phyloP scores from a whole-genome alignment of 2,797 vertebrate species.

The Xenops minutus region DNA sequence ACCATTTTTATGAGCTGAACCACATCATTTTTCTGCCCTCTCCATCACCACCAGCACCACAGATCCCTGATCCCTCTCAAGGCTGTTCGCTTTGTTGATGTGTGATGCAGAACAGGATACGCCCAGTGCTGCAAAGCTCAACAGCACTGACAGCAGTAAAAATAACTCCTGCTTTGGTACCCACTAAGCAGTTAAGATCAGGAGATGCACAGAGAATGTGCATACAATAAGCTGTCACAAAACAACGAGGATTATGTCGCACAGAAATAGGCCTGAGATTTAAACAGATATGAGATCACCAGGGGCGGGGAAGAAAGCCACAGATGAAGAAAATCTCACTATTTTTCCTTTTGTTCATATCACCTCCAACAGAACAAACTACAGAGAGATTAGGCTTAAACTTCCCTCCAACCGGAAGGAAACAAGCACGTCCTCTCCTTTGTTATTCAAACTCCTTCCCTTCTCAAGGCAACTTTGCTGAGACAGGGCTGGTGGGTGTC shows the following conservation, averaged over 20 bases:
- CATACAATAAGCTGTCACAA: not conserved
- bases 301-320: not conserved
- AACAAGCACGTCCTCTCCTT: not conserved
- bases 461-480: not conserved
- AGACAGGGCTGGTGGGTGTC: not conserved
- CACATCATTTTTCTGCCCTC: not conserved
- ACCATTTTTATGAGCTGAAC: not conserved
- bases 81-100: not conserved
- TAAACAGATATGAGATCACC: not conserved
- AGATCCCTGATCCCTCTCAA: not conserved
- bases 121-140: not conserved
- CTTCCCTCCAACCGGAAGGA: not conserved
- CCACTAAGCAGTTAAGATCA: not conserved
- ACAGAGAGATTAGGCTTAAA: not conserved
- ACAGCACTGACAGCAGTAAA: not conserved
- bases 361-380: not conserved
- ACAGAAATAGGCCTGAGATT: not conserved
- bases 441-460: not conserved
- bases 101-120: not conserved
- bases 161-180: not conserved
- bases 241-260: not conserved
- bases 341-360: not conserved
- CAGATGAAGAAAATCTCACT: accelerated
- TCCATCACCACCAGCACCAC: not conserved
- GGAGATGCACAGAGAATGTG: not conserved